These are phyloP conservation scores for Drosophila flavopinicola DNA, from an alignment of 2,888 invertebrate species.

Conservation along the genomic window DNA sequence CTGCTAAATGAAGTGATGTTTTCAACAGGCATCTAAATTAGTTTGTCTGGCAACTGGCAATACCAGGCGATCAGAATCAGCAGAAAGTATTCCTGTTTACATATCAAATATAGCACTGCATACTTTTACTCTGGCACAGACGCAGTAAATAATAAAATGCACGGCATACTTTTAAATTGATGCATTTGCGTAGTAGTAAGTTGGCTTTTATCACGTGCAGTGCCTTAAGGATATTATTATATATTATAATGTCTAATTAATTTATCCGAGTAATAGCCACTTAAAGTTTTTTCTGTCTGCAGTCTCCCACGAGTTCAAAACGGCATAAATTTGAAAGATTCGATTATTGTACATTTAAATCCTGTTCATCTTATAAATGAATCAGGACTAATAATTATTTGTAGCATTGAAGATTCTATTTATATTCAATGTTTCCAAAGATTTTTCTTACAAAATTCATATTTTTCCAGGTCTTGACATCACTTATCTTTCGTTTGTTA, in stretches of 20 bases:
- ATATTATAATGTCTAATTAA: too few species aligned
- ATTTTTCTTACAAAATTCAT: too few species aligned
- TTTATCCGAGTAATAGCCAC: too few species aligned
- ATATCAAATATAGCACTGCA: not conserved
- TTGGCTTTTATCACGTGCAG: not conserved
- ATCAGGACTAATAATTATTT: not conserved
- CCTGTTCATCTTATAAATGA: too few species aligned
- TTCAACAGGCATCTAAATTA: too few species aligned
- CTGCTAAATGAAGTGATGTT: too few species aligned
- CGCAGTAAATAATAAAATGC: slow-evolving; percentile 4
- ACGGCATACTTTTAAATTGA: slow-evolving; percentile 1
- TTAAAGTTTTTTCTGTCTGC: too few species aligned
- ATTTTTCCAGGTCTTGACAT: too few species aligned
- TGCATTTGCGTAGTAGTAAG: not conserved
- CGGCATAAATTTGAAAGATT: too few species aligned
- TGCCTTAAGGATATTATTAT: too few species aligned
- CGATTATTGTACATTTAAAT: too few species aligned
- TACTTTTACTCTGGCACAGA: slow-evolving; percentile 4
- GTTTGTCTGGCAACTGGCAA: not conserved
- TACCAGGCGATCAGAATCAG: not conserved
- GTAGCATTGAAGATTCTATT: not conserved
- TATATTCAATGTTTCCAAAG: not conserved
- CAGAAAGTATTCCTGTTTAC: not conserved
- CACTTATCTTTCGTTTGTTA: too few species aligned
- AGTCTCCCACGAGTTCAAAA: not conserved